Base-by-base conservation (phyloP, 2,888 invertebrate species). In the Acronicta leporina region DNA sequence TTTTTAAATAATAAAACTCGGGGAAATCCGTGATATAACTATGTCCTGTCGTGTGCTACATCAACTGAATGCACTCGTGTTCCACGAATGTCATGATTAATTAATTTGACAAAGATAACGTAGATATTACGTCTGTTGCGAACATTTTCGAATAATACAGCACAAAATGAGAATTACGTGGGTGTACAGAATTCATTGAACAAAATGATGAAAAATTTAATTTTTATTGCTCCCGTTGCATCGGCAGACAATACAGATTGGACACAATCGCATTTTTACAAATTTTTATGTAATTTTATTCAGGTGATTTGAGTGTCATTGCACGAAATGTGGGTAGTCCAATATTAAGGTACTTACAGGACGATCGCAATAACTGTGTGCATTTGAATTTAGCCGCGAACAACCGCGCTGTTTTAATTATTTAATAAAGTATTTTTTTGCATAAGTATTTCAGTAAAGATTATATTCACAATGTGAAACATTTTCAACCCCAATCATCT, bases 181-280 rank as follows among this genome's bases (percentile, higher is more conserved):
- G 27, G 30, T 52, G 56, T 35, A 15, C 41, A n/a, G 43, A 54
- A 71, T 60, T 50, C 52, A 56, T 62, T 52, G 43, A 67, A 44
- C 49, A 44, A 54, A 64, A 66, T 66, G 49, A 77, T 75, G 59
- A 77, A 73, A 70, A 64, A 62, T 62, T 66, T 54, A 35, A 60
- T 67, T 64, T 20, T 61, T 16, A 70, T 70, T 77, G 63, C 59
- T 44, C 44, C 15, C 40, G 25, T 45, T 71, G 65, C 51, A 71
- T 45, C 45, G 58, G 45, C 42, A 45, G 42, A 48, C 33, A 52
- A 64, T 55, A 44, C n/a, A 20, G 14, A n/a, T 44, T 15, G 8
- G 47, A 54, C 33, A 51, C 10, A 6, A 44, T 47, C 49, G n/a
- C 9, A 33, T 59, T 71, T 64, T 65, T 54, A 40, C 8, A 8